These are phyloP conservation scores for Pseudobourletiella spinata DNA, from an alignment of 1,140 invertebrate genomes.

Conservation along the genomic window DNA sequence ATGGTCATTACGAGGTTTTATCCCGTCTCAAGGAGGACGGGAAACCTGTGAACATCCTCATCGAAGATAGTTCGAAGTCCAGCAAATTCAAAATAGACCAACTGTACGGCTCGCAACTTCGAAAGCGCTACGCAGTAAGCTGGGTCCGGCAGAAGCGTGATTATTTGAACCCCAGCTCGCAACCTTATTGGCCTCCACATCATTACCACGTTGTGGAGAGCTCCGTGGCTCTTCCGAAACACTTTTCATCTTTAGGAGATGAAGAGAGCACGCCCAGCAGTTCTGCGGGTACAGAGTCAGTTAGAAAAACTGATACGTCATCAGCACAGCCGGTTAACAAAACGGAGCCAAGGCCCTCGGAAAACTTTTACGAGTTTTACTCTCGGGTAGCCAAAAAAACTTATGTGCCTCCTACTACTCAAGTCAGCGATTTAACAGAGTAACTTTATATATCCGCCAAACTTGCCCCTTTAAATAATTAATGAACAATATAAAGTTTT, in stretches of 20 bases:
- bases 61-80: neutral
- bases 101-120: neutral
- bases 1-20: neutral
- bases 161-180: neutral
- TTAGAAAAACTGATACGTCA: no score
- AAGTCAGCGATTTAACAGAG: no score
- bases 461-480: no score
- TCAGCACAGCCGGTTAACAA: no score
- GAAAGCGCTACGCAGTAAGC: neutral
- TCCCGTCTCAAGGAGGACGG: neutral
- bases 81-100: neutral
- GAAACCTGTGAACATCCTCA: neutral
- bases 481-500: no score
- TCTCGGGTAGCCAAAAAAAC: no score
- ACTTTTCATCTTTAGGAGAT: neutral
- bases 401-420: no score
- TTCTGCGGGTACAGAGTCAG: no score
- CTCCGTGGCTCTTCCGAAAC: neutral
- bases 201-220: neutral
- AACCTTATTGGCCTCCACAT: neutral
- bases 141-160: neutral
- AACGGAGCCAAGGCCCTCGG: no score
- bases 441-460: no score
- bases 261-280: no score
- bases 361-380: no score